Conservation (phyloP, 35 echinoderm and acorn worm species). For the Holothuria glaberrima region DNA sequence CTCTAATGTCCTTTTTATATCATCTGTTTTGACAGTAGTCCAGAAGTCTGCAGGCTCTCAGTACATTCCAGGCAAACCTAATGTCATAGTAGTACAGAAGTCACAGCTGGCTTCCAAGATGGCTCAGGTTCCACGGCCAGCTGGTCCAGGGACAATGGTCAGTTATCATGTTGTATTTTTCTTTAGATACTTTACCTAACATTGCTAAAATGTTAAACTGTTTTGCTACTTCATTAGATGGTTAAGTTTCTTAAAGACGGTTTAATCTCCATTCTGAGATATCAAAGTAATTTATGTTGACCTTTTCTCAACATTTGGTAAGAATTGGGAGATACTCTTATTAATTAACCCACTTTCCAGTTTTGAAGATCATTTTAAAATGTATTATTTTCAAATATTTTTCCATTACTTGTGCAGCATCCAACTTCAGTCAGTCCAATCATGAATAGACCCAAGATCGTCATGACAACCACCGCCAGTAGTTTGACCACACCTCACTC, state of each 20-base stretch:
- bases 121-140: constrained; percentile 11
- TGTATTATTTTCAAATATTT: no score
- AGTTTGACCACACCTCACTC: constrained; percentile 13
- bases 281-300: no score
- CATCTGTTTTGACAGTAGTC: constrained; percentile 37
- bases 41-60: constrained; percentile 41
- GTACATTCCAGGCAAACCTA: constrained; percentile 59
- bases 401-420: no score
- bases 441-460: constrained; percentile 68
- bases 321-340: no score
- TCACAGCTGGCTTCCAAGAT: constrained; percentile 67
- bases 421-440: constrained; percentile 37
- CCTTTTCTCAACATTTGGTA: no score
- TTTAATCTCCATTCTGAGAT: no score
- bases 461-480: constrained; percentile 65
- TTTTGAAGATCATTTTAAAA: no score
- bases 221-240: no score
- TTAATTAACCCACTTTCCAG: no score
- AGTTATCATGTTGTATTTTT: no score
- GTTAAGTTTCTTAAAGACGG: no score
- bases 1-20: background rate
- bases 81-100: constrained; percentile 77
- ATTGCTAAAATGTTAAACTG: no score
- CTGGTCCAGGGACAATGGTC: constrained; percentile 42
- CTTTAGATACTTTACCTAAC: background rate